Conservation (phyloP, 2,113 vertebrate genomes). For the Ceyx margarethae region DNA sequence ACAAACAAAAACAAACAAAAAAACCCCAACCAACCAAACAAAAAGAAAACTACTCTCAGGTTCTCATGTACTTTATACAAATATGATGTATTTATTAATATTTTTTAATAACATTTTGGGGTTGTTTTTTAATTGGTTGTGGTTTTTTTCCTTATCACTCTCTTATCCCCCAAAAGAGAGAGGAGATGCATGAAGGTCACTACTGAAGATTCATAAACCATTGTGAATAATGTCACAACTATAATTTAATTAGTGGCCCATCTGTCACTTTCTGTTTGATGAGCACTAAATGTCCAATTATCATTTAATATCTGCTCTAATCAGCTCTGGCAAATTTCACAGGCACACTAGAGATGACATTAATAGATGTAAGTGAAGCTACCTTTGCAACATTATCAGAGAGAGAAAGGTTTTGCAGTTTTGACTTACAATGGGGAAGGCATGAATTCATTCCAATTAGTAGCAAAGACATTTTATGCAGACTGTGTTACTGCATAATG, state of each 20-base stretch:
- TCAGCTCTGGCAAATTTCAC: conserved; percentile 98
- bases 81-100: conserved; percentile 1
- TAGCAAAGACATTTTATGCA: conserved; percentile 26
- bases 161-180: conserved; percentile 18
- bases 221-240: conserved; percentile 93
- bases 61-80: neutral
- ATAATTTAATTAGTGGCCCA: conserved; percentile 99
- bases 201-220: conserved; percentile 81
- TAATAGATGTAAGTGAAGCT: conserved; percentile 81
- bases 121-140: neutral
- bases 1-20: neutral
- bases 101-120: neutral
- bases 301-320: conserved; percentile 99
- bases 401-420: conserved; percentile 47
- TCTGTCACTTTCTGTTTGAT: conserved; percentile 99
- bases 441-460: conserved; percentile 70
- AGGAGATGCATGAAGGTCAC: conserved; percentile 89
- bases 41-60: neutral
- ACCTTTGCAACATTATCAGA: conserved; percentile 74
- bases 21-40: neutral
- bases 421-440: conserved; percentile 63
- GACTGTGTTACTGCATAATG: neutral
- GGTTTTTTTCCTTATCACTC: neutral
- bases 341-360: conserved; percentile 83
- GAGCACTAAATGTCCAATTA: conserved; percentile 99